Percentiles rank a stretch among this genome's conserved stretches.
These are phyloP conservation scores for Nomada fucata DNA, from an alignment of 2,888 invertebrate species.

Conservation along the genomic window DNA sequence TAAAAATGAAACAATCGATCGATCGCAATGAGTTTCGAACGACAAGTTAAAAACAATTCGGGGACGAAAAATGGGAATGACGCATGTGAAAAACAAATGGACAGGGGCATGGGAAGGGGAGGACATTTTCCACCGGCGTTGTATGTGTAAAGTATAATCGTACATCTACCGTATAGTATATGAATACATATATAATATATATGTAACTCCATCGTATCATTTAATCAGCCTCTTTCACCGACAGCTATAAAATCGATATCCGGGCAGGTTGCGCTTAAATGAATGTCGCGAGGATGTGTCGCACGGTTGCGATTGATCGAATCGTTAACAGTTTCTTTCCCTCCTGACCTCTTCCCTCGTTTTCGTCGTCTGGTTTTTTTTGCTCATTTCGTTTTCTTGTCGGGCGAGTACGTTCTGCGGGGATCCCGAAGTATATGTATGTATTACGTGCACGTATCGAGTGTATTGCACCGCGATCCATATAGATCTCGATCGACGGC, in stretches of 20 bases:
- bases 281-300: constrained; percentile 34
- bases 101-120: neutral
- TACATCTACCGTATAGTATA: constrained; percentile 36
- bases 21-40: neutral
- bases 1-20: neutral
- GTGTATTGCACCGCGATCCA: constrained; percentile 2
- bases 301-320: constrained; percentile 23
- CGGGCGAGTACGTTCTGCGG: neutral
- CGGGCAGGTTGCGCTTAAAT: constrained; percentile 57
- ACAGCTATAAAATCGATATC: constrained; percentile 74
- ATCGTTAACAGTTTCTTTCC: neutral
- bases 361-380: too few species aligned
- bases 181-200: constrained; percentile 33
- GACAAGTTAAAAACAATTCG: neutral
- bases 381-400: too few species aligned
- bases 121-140: constrained; percentile 47
- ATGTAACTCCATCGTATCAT: constrained; percentile 56
- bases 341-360: too few species aligned
- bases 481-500: neutral
- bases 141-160: constrained; percentile 64
- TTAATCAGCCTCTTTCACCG: constrained; percentile 78
- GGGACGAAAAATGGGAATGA: constrained; percentile 1
- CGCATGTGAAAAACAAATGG: constrained; percentile 8
- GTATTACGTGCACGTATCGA: neutral
- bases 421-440: neutral